Percentiles rank a stretch among this genome's conserved stretches.
Evolutionary conservation across 1,140 invertebrate genomes (phyloP).

Genomic region (Capitella teleta): DNA sequence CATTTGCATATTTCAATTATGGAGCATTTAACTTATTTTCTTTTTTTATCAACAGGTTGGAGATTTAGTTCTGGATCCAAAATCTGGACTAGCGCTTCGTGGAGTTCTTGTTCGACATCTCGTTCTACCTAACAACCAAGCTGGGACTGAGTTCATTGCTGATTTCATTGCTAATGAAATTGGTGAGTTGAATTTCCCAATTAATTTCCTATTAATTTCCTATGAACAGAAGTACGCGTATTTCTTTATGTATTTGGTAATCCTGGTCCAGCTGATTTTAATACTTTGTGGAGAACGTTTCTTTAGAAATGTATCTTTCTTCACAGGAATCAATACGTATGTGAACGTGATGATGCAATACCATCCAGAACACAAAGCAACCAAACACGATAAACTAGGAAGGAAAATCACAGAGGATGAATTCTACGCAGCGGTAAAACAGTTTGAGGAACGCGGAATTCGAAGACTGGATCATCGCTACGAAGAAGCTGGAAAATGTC

Average conservation of each 20-base stretch:
- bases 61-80: not conserved
- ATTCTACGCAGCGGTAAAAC: not conserved
- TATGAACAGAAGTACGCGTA: not conserved
- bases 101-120: not conserved
- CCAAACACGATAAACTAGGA: conserved; percentile 1
- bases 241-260: not conserved
- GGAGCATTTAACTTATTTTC: not conserved
- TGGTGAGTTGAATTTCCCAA: not conserved
- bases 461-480: not conserved
- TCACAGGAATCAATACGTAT: conserved; percentile 1
- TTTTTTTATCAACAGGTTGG: conserved; percentile 2
- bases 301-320: not conserved
- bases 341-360: conserved; percentile 7
- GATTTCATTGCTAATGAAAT: conserved; percentile 1
- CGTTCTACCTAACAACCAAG: conserved; percentile 2
- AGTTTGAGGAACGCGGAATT: not conserved
- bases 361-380: conserved; percentile 1
- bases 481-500: not conserved
- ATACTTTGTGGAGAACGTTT: not conserved
- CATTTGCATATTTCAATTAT: not conserved
- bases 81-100: not conserved
- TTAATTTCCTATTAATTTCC: not conserved
- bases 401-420: not conserved
- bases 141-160: conserved; percentile 1
- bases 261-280: not conserved